Conservation (phyloP, 2,888 invertebrate genomes). For the Acheta domesticus region DNA sequence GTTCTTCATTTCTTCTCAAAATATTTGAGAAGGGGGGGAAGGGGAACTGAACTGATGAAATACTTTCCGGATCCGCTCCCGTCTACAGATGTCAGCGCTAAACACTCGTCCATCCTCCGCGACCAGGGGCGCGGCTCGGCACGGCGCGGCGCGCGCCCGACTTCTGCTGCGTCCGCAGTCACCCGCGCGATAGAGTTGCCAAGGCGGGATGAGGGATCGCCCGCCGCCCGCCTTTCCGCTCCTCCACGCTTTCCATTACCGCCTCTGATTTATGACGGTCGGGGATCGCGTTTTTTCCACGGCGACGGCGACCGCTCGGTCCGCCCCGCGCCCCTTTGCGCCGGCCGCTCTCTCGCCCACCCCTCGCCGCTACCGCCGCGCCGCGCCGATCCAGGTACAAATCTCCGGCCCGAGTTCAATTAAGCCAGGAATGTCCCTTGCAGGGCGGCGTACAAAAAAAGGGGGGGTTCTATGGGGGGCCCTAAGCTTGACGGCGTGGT, state of each 20-base stretch:
- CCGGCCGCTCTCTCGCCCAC: not conserved
- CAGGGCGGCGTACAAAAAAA: not conserved
- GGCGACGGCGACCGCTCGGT: not conserved
- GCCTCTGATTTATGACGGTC: not conserved
- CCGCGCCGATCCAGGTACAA: constrained; percentile 9
- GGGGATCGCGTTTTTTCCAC: constrained; percentile 4
- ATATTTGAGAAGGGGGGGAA: too few species aligned
- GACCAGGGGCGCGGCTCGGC: too few species aligned
- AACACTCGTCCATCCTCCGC: too few species aligned
- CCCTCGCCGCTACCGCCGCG: not conserved
- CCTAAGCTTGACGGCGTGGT: not conserved
- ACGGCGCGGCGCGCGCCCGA: too few species aligned
- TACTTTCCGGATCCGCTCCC: too few species aligned
- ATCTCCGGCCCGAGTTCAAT: not conserved
- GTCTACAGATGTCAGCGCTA: too few species aligned
- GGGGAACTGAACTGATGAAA: too few species aligned
- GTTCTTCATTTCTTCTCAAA: too few species aligned
- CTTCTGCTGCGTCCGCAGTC: constrained; percentile 2
- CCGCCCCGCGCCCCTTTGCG: not conserved
- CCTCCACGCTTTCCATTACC: constrained; percentile 18
- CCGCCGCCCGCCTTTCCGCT: not conserved
- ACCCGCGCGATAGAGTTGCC: constrained; percentile 7
- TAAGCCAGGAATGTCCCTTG: constrained; percentile 18
- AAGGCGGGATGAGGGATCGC: constrained; percentile 9
- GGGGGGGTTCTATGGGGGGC: not conserved